Evolutionary conservation across 2,888 invertebrate genomes (phyloP), one percentile per base, ranked within the genome.

Genomic region (Hedychridium roseum): DNA sequence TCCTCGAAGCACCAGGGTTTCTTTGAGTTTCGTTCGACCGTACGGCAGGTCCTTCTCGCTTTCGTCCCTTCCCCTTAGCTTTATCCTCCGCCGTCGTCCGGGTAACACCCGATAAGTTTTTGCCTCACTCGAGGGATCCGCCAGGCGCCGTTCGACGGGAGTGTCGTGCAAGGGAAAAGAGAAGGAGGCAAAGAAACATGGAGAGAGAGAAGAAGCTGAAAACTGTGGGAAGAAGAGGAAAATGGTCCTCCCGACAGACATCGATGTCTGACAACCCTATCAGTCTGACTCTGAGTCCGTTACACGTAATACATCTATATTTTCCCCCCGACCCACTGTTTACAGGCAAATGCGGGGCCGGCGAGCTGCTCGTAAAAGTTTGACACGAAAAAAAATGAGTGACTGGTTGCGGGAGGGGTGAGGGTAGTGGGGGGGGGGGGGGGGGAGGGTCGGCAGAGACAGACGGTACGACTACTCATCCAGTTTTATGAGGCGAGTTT

Each of bases 401-500:
- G n/a, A n/a, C n/a, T n/a, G 50, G 47, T 5, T n/a, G 32, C 40
- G 18, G 30, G 36, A 36, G 41, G 36, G 27, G 43, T 36, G 36
- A 34, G 18, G 30, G 23, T 41, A 21, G 39, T n/a, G 27, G n/a
- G 14, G 14, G 28, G 28, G 14, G 1, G 9, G 11, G n/a, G 28
- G n/a, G 27, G 2, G 3, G 4, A 14, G 18, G 15, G 35, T 17
- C 17, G n/a, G n/a, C n/a, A n/a, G n/a, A n/a, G n/a, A n/a, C n/a
- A n/a, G n/a, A n/a, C n/a, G n/a, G n/a, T 39, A 49, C 55, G 55
- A 54, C 59, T 57, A 63, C 57, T 63, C 62, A 60, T 66, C 60
- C 57, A 48, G 54, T 63, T 64, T 64, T 64, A 66, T 60, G 66
- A 63, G 57, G 57, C 60, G 58, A 61, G 58, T 60, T 61, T 61